Evolutionary conservation across 2,797 vertebrate species (phyloP).

Genomic region (Enteromius argenteus): DNA sequence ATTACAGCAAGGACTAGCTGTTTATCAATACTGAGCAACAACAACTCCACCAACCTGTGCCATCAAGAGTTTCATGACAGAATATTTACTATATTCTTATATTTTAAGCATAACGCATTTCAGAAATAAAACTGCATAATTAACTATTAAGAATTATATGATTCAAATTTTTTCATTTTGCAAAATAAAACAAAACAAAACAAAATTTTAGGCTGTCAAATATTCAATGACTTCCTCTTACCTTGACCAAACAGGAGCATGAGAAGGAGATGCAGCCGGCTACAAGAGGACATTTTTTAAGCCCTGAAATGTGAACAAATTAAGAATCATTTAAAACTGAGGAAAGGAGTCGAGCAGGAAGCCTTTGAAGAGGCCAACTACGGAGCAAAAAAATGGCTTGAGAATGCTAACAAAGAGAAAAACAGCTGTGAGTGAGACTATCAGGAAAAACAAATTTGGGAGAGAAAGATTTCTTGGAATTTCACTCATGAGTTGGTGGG

Average conservation of each 20-base stretch:
- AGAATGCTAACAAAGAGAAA: constrained; percentile 26
- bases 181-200: not conserved
- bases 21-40: not conserved
- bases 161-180: not conserved
- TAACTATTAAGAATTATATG: not conserved
- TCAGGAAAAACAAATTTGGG: constrained; percentile 8
- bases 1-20: not conserved
- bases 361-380: constrained; percentile 28
- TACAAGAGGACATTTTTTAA: constrained; percentile 68
- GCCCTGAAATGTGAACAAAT: constrained; percentile 68
- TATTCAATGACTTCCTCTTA: constrained; percentile 46
- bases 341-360: constrained; percentile 9
- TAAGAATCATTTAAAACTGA: not conserved
- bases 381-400: constrained; percentile 31
- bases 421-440: constrained; percentile 25
- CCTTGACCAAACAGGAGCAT: constrained; percentile 70
- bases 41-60: too few relatives aligned
- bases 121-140: not conserved
- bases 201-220: not conserved
- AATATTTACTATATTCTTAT: not conserved
- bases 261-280: constrained; percentile 59
- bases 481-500: not conserved
- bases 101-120: not conserved
- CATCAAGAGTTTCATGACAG: not conserved
- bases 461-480: constrained; percentile 19